Conservation (phyloP, 1,140 invertebrate genomes). For the Euwallacea fornicatus region DNA sequence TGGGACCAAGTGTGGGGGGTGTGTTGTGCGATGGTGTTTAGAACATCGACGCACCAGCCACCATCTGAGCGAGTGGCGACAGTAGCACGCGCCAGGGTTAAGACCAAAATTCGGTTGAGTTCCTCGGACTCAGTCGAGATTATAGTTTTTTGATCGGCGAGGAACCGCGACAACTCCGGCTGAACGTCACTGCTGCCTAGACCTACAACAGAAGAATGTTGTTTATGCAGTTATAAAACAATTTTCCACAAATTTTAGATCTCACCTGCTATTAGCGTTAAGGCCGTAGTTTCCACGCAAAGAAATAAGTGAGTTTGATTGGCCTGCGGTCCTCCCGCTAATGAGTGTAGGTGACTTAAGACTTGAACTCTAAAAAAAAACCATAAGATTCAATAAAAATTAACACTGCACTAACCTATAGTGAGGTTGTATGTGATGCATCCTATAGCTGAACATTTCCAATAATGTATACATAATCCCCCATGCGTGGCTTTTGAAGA, state of each 20-base stretch:
- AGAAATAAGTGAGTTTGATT: constrained; percentile 94
- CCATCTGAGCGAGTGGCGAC: constrained; percentile 84
- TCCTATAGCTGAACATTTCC: constrained; percentile 95
- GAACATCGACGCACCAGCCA: constrained; percentile 87
- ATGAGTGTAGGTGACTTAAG: constrained; percentile 83
- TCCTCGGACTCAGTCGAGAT: constrained; percentile 94
- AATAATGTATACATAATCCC: constrained; percentile 90
- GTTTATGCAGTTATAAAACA: neutral
- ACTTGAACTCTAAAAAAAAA: constrained; percentile 72
- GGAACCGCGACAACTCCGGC: constrained; percentile 82
- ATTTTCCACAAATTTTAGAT: neutral
- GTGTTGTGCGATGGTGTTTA: constrained; percentile 88
- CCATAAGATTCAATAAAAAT: constrained; percentile 1
- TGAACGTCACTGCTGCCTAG: constrained; percentile 91
- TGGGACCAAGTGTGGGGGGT: constrained; percentile 94
- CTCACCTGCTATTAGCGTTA: constrained; percentile 79
- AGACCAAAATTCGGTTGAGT: constrained; percentile 85
- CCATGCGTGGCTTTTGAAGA: constrained; percentile 92
- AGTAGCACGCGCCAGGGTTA: constrained; percentile 91
- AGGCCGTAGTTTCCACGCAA: constrained; percentile 91
- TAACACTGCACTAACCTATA: constrained; percentile 58
- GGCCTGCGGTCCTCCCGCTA: constrained; percentile 87
- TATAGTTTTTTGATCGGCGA: constrained; percentile 85
- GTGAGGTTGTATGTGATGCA: constrained; percentile 95
- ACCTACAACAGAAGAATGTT: constrained; percentile 48